Base-by-base conservation (phyloP, 2,888 invertebrate species). In the Drosophila falleni region DNA sequence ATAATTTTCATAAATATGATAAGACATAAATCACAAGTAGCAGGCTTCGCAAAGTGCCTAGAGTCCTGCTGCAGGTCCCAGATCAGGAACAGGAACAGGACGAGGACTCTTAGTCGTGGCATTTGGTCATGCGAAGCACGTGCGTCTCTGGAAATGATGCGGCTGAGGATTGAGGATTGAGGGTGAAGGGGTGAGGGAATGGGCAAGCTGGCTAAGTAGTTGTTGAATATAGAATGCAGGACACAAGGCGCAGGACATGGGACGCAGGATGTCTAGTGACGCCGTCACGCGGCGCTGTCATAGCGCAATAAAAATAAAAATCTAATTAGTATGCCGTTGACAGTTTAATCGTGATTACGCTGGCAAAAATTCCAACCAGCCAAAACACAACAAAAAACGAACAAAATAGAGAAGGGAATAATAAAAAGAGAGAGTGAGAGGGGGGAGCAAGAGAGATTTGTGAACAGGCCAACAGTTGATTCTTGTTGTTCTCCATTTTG, bases 291-390 rank as follows among this genome's bases (percentile, higher is more conserved):
- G 87, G 81, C 70, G 86, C 83, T 86, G 86, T 89, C 86, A 86
- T 80, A 79, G 89, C 89, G 87, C 74, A 88, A 86, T 86, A 86
- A 86, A 86, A 86, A 90, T 91, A 91, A 91, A 92, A 92, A 90
- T 91, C 91, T 92, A 91, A 91, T 91, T 91, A 91, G 92, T 92
- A 91, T 92, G 92, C 91, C 89, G 92, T 91, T 92, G 91, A 92
- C 91, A 91, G 92, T 91, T 91, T 91, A 92, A 92, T 91, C 91
- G 91, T 91, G 91, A 91, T 91, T 91, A 91, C 91, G 91, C 89
- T 87, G 90, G 91, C 89, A 89, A 91, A 91, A 91, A 90, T 90
- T 81, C 86, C 88, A 88, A 64, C 87, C 71, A 71, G 77, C 81
- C 54, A 46, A 67, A 61, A 42, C 41, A 68, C 49, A 54, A 67